Evolutionary conservation across 2,113 vertebrate species (phyloP).

Genomic region (Cyphomyrus plagiostoma): DNA sequence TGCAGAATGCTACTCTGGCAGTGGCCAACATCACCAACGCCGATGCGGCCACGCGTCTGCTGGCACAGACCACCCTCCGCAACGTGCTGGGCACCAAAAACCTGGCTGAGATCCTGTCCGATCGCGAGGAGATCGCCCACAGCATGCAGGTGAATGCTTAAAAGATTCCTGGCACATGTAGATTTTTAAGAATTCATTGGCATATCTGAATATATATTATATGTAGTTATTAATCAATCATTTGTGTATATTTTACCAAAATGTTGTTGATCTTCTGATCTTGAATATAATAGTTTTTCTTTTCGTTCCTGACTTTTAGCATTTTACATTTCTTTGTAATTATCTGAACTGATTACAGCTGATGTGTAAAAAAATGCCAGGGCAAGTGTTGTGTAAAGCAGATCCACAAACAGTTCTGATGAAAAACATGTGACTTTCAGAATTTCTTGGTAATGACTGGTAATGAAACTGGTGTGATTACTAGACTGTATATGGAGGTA

Average conservation of each 20-base stretch:
- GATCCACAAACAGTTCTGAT: not conserved
- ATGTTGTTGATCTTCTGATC: not conserved
- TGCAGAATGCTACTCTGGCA: constrained; percentile 43
- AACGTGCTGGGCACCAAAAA: constrained; percentile 52
- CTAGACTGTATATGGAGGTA: not conserved
- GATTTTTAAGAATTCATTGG: not conserved
- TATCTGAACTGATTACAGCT: not conserved
- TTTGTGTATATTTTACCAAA: not conserved
- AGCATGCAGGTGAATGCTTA: constrained; percentile 18
- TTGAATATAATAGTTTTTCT: not conserved
- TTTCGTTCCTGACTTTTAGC: not conserved
- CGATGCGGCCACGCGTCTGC: constrained; percentile 38
- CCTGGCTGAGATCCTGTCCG: constrained; percentile 48
- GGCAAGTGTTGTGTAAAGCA: not conserved
- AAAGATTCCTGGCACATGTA: not conserved
- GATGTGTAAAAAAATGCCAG: not conserved
- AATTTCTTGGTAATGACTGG: not conserved
- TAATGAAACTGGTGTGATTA: not conserved
- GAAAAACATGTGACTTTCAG: not conserved
- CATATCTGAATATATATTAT: not conserved
- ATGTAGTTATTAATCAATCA: not conserved
- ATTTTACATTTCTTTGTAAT: not conserved
- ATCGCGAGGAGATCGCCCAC: constrained; percentile 34
- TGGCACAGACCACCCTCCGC: constrained; percentile 56
- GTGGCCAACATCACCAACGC: constrained; percentile 25